Conservation (phyloP, 2,888 invertebrate genomes). For the Cremastinae sp. region DNA sequence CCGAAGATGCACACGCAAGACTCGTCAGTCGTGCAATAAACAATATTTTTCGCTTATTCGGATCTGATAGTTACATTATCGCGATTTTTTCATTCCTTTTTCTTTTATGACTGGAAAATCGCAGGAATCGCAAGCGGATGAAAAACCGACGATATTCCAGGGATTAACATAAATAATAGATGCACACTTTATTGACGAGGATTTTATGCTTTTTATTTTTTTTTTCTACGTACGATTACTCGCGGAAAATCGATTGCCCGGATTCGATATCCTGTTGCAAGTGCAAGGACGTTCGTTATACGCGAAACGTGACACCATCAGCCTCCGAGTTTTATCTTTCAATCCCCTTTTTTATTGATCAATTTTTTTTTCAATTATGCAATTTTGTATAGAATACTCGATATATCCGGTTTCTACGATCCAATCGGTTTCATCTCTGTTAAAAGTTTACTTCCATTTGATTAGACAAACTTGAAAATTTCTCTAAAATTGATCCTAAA, state of each 20-base stretch:
- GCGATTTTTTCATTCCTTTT: conserved; percentile 8
- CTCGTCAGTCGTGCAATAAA: conserved; percentile 8
- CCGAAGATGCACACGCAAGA: conserved; percentile 24
- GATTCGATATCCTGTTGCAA: conserved; percentile 70
- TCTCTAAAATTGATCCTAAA: no score
- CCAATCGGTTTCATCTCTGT: neutral
- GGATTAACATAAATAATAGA: conserved; percentile 54
- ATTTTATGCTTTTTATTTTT: conserved; percentile 21
- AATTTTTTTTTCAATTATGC: neutral
- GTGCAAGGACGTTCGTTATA: conserved; percentile 68
- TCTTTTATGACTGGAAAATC: conserved; percentile 15
- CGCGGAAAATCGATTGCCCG: conserved; percentile 45
- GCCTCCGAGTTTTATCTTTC: neutral
- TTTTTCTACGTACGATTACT: conserved; percentile 47
- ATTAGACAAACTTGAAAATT: no score
- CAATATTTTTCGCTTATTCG: conserved; percentile 8
- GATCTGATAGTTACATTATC: conserved; percentile 4
- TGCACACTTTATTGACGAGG: conserved; percentile 45
- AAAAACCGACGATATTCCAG: conserved; percentile 35
- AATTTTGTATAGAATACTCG: neutral
- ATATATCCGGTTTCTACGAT: neutral
- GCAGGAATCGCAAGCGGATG: conserved; percentile 13
- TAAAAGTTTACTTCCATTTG: no score
- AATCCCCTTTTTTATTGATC: neutral
- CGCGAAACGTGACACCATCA: conserved; percentile 44